Evolutionary conservation across 2,113 vertebrate species (phyloP).

Genomic region (Anarrhichthys ocellatus): DNA sequence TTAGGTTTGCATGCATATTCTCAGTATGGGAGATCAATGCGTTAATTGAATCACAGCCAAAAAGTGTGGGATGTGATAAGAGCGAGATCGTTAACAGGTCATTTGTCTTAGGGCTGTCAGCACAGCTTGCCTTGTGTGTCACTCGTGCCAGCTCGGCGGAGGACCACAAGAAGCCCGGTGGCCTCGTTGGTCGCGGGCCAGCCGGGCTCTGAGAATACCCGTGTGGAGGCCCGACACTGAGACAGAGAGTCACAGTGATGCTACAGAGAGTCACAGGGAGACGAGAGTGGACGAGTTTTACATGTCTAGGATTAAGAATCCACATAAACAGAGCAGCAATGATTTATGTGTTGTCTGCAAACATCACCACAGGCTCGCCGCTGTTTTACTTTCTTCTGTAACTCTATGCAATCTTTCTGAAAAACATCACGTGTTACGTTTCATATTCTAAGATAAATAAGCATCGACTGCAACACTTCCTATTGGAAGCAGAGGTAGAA

Average conservation of each 20-base stretch:
- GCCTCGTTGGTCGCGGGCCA: conserved; percentile 45
- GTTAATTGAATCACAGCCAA: conserved; percentile 29
- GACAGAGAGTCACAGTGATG: background rate
- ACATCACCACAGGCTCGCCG: background rate
- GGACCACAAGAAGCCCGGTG: conserved; percentile 30
- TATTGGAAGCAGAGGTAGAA: background rate
- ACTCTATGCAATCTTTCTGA: background rate
- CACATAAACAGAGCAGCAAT: background rate
- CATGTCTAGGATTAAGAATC: background rate
- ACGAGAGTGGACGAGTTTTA: background rate
- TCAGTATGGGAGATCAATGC: conserved; percentile 27
- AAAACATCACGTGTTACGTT: background rate
- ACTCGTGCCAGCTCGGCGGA: conserved; percentile 29
- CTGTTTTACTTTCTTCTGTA: background rate
- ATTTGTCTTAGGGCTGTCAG: conserved; percentile 56
- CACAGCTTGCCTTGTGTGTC: conserved; percentile 42
- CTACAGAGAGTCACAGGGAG: background rate
- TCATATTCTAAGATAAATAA: background rate
- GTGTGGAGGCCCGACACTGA: conserved; percentile 7
- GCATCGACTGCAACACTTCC: background rate
- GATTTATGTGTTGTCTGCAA: background rate
- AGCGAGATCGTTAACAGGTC: conserved; percentile 49
- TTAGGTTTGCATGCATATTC: conserved; percentile 34
- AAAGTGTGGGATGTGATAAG: conserved; percentile 16
- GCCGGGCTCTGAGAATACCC: background rate